Percentiles rank a stretch among this genome's conserved stretches.
Conservation (phyloP, 1,140 invertebrate genomes). For the Homarus americanus region DNA sequence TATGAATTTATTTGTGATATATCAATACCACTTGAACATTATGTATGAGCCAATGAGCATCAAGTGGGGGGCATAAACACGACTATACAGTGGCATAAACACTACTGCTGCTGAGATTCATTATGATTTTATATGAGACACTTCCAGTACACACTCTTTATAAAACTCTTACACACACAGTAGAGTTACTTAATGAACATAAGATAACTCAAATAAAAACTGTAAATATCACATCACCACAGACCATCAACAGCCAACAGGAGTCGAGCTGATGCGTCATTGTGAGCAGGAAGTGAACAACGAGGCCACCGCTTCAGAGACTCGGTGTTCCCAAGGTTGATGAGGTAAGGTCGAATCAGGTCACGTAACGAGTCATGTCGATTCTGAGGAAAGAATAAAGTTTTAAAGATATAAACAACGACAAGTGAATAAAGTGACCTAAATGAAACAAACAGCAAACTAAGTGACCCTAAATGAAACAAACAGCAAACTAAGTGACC, state of each 20-base stretch:
- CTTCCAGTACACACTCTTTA: neutral
- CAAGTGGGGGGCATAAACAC: too few relatives aligned
- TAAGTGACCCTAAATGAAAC: too few relatives aligned
- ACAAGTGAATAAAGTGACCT: too few relatives aligned
- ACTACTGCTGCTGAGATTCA: neutral
- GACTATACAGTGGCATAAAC: too few relatives aligned
- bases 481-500: too few relatives aligned
- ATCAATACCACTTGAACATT: too few relatives aligned
- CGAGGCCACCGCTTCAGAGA: slow-evolving; percentile 43
- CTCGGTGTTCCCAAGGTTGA: slow-evolving; percentile 48
- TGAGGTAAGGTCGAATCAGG: slow-evolving; percentile 36
- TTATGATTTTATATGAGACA: neutral
- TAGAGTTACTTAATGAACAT: neutral
- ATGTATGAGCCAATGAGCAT: too few relatives aligned
- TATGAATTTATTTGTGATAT: too few relatives aligned
- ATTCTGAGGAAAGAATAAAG: neutral
- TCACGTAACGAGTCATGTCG: slow-evolving; percentile 47
- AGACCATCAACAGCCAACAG: neutral
- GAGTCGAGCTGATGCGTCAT: neutral
- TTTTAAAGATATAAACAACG: too few relatives aligned
- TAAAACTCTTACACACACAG: neutral
- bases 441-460: too few relatives aligned
- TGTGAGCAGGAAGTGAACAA: slow-evolving; percentile 38
- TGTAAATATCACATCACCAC: neutral
- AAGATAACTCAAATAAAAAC: neutral